Base-by-base conservation (phyloP, 2,888 invertebrate species). In the Arenicola marina region DNA sequence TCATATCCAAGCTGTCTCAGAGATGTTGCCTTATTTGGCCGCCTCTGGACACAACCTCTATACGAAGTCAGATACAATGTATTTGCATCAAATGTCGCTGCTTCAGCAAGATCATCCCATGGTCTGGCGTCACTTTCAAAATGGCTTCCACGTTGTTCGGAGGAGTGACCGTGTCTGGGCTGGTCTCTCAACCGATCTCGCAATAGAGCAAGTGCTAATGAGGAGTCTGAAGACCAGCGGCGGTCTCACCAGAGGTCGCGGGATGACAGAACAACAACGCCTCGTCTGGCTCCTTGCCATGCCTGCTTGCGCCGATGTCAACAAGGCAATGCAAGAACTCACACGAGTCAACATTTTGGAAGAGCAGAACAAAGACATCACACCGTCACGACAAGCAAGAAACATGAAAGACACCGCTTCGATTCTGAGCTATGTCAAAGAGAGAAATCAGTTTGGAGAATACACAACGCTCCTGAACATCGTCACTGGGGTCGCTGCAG, bases 401-500 rank as follows among this genome's bases (percentile, higher is more conserved):
- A 71, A 74, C 51, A 31, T 2, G 7, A 56, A 65, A 43, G 72
- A 74, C 56, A 64, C 48, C 2, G 7, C 38, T 2, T 51, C 38
- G 11, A n/a, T 73, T 26, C n/a, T 68, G 1, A 2, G 32, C 0
- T 68, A 64, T 51, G 43, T 73, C 1, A 24, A 51, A n/a, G 65
- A 66, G 0, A 63, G 61, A 43, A 69, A 59, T 53, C 74, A 71
- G 18, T 73, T 75, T 46, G 18, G 0, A 38, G 2, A 18, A 29
- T 62, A 65, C 7, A 4, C 65, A 38, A 29, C 18, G 4, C 55
- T 74, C 1, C 55, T 66, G 32, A 76, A 69, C 56, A 67, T 76
- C 33, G 67, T 65, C 53, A 73, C 65, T 43, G 72, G 73, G 26
- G 65, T 61, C 4, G 32, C 32, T 55, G 73, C 68, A 11, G 68